A percentile compares a stretch with the other conserved stretches of the same genome.
Conservation (phyloP, 2,113 vertebrate species). For the Balaeniceps rex region DNA sequence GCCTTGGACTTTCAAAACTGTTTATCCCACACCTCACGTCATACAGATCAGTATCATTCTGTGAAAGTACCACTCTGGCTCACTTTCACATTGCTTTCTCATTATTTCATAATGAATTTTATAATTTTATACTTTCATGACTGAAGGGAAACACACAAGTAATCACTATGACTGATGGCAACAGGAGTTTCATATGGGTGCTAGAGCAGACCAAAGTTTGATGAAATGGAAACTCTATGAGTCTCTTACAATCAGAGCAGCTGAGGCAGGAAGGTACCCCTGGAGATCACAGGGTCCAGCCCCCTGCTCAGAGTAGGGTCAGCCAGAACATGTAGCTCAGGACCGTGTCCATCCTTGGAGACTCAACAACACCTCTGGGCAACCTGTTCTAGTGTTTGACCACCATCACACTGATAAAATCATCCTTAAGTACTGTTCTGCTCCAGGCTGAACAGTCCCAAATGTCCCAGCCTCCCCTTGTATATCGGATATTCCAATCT, state of each 20-base stretch:
- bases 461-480: not conserved
- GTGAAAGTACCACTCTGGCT: not conserved
- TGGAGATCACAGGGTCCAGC: not conserved
- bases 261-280: not conserved
- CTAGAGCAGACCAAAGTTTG: not conserved
- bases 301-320: not conserved
- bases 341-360: not conserved
- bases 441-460: not conserved
- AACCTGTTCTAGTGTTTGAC: not conserved
- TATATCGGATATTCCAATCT: fast-evolving
- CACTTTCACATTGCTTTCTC: not conserved
- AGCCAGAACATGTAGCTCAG: not conserved
- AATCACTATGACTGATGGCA: not conserved
- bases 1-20: not conserved
- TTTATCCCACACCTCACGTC: not conserved
- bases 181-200: not conserved
- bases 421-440: not conserved
- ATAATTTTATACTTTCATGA: not conserved
- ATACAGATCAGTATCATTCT: not conserved
- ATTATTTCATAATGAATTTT: not conserved
- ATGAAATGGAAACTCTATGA: not conserved
- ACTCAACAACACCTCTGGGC: not conserved
- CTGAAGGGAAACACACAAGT: not conserved
- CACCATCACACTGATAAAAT: not conserved
- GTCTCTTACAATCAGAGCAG: not conserved